phyloP scores from a whole-genome alignment of 1,140 invertebrate genomes.

The Formica exsecta region DNA sequence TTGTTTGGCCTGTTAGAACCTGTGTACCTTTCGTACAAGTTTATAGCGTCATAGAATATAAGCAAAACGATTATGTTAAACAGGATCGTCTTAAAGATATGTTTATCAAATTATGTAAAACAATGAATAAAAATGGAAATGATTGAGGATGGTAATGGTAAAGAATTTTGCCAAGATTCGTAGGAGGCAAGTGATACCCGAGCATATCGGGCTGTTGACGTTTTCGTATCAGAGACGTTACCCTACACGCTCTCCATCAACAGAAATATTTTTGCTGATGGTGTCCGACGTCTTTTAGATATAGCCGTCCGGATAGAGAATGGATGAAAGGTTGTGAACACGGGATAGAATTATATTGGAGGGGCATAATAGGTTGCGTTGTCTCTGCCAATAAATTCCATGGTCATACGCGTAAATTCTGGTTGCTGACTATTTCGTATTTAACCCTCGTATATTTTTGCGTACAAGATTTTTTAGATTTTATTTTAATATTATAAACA shows the following conservation, averaged over 20 bases:
- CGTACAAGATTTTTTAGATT: neutral
- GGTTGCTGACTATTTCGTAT: neutral
- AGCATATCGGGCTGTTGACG: neutral
- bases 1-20: neutral
- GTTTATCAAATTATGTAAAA: neutral
- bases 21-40: neutral
- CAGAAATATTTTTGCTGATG: conserved; percentile 20
- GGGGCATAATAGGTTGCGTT: conserved; percentile 14
- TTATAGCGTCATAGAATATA: neutral
- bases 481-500: neutral
- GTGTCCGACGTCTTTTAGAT: neutral
- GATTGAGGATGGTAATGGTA: neutral
- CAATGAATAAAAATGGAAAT: neutral
- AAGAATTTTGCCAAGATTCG: neutral
- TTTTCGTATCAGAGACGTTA: neutral
- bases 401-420: neutral
- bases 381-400: neutral
- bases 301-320: neutral
- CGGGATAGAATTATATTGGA: neutral
- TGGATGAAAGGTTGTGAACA: neutral
- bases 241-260: neutral
- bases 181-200: neutral
- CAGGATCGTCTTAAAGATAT: neutral
- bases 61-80: neutral
- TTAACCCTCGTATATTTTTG: neutral